Percentiles rank a stretch among this genome's conserved stretches.
These are phyloP conservation scores for Heliothis peltigera DNA, from an alignment of 2,888 invertebrate genomes.

Conservation along the genomic window DNA sequence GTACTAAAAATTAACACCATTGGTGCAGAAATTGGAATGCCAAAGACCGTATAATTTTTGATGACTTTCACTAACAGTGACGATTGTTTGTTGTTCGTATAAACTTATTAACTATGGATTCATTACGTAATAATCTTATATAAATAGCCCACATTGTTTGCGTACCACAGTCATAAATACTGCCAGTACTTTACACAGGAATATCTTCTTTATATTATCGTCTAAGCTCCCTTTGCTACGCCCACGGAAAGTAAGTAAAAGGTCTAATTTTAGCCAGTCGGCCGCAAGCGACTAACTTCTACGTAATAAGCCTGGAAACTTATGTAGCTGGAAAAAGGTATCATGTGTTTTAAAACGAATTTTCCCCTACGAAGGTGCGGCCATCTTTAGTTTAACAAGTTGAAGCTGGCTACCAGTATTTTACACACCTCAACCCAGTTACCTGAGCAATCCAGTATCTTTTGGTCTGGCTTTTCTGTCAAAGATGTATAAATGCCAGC, in stretches of 20 bases:
- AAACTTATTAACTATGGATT: neutral
- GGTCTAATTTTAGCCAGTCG: slow-evolving; percentile 31
- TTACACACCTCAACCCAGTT: no score
- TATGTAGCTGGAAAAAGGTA: slow-evolving; percentile 7
- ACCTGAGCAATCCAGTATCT: no score
- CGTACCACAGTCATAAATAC: neutral
- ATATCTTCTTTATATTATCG: slow-evolving; percentile 25
- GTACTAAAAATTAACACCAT: no score
- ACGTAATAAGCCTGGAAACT: slow-evolving; percentile 39
- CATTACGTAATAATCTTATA: neutral
- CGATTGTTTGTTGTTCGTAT: no score
- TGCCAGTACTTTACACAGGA: neutral
- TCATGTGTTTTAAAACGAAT: slow-evolving; percentile 27
- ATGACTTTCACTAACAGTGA: no score
- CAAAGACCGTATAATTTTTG: no score
- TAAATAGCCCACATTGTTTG: neutral
- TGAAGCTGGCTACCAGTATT: no score
- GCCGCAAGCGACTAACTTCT: slow-evolving; percentile 28
- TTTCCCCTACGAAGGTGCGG: no score
- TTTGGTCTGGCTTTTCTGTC: no score
- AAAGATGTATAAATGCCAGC: no score
- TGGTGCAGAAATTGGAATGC: no score
- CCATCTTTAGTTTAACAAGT: neutral
- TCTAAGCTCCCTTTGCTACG: slow-evolving; percentile 20
- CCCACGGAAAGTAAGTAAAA: slow-evolving; percentile 27